Evolutionary conservation across 2,113 vertebrate species (phyloP), one percentile per base, ranked within the genome.

Genomic region (Martes martes): DNA sequence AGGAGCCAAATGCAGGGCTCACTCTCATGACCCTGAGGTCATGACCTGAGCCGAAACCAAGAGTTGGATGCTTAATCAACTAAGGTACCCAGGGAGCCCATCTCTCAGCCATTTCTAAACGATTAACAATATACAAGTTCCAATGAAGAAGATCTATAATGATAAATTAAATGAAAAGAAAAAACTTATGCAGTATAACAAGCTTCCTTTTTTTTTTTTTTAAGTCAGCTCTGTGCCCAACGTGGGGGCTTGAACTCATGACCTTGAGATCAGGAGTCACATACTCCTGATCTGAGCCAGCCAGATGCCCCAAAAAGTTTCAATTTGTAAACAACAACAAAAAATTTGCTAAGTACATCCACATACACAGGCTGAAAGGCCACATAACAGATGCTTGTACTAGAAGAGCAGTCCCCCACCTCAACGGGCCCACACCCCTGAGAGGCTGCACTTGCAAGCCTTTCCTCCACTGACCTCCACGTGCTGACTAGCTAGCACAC

Each of bases 371-470:
- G 50, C 39, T 80, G 23, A 94, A 88, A 96, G 90, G 50, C 16
- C 71, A 85, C 63, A 16, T 0, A 39, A 33, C 36, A 47, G 10
- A 50, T 6, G 39, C 47, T 81, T 23, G 19, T 31, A 13, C 16
- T 0, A 47, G 28, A 55, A 18, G 0, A 26, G 10, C 19, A 85
- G 59, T 31, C 36, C 74, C 26, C 28, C 9, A 23, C 0, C 24
- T 10, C 33, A 36, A 47, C 0, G 0, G 0, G 0, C 69, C 36
- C 15, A 31, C 0, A 3, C 24, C 26, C 5, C 31, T 14, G 11
- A 2, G 11, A 5, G 50, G 42, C 0, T 0, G 16, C 7, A 6
- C 23, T 31, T 31, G 0, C 57, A 9, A 9, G 71, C 19, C 23
- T 10, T 42, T 86, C 21, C 23, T 8, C 11, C 23, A 52, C 80